These are phyloP conservation scores for Rhopalosiphum maidis DNA, from an alignment of 1,140 invertebrate genomes.

Conservation along the genomic window DNA sequence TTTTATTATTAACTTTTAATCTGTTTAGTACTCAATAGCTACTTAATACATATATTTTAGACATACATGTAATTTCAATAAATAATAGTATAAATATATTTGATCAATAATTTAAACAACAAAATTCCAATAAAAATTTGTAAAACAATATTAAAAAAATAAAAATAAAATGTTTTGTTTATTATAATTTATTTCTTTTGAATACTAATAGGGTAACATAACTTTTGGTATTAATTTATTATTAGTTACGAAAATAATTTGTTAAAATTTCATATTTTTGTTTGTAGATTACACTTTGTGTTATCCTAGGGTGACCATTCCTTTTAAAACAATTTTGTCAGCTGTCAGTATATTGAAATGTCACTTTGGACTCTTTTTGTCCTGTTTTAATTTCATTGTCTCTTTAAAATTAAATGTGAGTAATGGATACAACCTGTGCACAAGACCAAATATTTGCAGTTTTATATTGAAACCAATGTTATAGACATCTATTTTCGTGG, in stretches of 20 bases:
- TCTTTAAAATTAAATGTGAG: neutral
- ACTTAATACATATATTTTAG: neutral
- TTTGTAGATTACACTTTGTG: neutral
- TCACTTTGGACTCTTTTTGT: neutral
- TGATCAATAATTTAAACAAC: neutral
- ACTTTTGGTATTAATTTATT: neutral
- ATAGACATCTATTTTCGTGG: neutral
- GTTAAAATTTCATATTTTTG: neutral
- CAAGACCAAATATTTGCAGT: neutral
- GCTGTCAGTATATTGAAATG: neutral
- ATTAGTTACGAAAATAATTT: neutral
- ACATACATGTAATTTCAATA: neutral
- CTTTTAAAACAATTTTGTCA: neutral
- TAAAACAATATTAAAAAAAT: neutral
- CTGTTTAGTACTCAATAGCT: neutral
- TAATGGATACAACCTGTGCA: neutral
- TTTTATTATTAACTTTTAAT: no score
- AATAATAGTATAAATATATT: neutral
- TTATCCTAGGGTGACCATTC: neutral
- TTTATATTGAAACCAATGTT: neutral
- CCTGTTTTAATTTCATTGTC: neutral
- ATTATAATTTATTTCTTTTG: neutral
- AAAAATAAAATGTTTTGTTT: neutral
- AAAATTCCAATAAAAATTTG: neutral
- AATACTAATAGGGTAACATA: neutral